phyloP scores from a whole-genome alignment of 2,797 vertebrate genomes.

The Pempheris klunzingeri region DNA sequence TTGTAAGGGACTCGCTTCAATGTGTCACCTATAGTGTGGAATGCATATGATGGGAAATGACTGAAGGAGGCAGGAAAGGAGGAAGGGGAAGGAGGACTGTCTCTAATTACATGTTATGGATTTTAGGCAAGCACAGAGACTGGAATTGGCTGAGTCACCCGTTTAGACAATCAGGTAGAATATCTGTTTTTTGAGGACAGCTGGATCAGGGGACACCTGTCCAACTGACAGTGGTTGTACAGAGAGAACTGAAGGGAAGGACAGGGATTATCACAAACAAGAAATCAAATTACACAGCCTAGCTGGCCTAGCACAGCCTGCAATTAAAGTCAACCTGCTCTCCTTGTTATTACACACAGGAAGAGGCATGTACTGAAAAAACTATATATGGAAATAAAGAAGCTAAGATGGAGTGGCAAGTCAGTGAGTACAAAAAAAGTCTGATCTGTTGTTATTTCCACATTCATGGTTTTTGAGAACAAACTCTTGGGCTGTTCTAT shows the following conservation, averaged over 20 bases:
- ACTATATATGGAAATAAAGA: not conserved
- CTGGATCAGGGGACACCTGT: constrained; percentile 63
- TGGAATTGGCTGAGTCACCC: constrained; percentile 65
- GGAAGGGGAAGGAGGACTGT: constrained; percentile 11
- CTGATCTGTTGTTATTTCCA: constrained; percentile 12
- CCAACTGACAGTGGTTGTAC: constrained; percentile 16
- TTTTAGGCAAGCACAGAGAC: constrained; percentile 42
- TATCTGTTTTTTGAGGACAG: constrained; percentile 54
- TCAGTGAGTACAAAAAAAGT: not conserved
- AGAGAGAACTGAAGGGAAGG: constrained; percentile 33
- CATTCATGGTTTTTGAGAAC: constrained; percentile 42
- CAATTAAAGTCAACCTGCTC: constrained; percentile 62
- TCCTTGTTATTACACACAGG: constrained; percentile 33
- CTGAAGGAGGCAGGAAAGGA: constrained; percentile 20
- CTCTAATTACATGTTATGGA: constrained; percentile 65
- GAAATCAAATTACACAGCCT: constrained; percentile 41
- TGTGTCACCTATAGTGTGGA: constrained; percentile 22
- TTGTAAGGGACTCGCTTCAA: constrained; percentile 5
- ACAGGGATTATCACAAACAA: constrained; percentile 37
- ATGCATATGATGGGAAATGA: constrained; percentile 37
- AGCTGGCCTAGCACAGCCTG: constrained; percentile 48
- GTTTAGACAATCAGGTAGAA: constrained; percentile 64
- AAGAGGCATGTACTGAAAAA: not conserved
- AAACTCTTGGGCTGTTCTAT: constrained; percentile 31
- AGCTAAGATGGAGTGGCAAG: not conserved